These are phyloP conservation scores for Blera fallax DNA, from an alignment of 2,888 invertebrate genomes.

Conservation along the genomic window DNA sequence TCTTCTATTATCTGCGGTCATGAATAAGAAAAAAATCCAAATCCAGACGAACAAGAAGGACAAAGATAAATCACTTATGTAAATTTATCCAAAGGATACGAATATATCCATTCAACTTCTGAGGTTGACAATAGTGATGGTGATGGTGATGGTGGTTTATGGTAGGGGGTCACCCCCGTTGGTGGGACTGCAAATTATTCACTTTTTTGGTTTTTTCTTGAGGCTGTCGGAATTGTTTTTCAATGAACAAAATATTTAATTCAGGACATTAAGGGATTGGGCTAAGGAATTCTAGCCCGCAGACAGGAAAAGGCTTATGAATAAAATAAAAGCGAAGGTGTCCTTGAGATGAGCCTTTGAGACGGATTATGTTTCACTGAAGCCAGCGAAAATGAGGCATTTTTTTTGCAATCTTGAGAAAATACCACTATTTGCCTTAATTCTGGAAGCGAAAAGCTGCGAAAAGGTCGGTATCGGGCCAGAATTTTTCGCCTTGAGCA, in stretches of 20 bases:
- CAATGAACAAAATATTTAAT: background rate
- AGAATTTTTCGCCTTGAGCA: no score
- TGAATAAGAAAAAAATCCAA: constrained; percentile 14
- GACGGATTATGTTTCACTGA: no score
- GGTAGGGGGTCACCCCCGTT: background rate
- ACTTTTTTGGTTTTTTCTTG: background rate
- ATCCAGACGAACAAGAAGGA: constrained; percentile 26
- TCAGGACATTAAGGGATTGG: background rate
- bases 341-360: no score
- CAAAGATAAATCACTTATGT: constrained; percentile 66
- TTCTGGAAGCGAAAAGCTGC: no score
- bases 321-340: no score
- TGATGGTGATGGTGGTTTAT: constrained; percentile 19
- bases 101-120: constrained; percentile 42
- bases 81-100: constrained; percentile 44
- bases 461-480: no score
- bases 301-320: no score
- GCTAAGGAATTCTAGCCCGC: no score
- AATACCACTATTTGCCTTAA: no score
- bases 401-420: no score
- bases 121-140: constrained; percentile 36
- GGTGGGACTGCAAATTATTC: background rate
- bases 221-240: background rate
- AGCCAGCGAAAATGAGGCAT: no score
- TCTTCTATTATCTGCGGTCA: constrained; percentile 13